Conservation (phyloP, 2,888 invertebrate species). For the Xestia c-nigrum region DNA sequence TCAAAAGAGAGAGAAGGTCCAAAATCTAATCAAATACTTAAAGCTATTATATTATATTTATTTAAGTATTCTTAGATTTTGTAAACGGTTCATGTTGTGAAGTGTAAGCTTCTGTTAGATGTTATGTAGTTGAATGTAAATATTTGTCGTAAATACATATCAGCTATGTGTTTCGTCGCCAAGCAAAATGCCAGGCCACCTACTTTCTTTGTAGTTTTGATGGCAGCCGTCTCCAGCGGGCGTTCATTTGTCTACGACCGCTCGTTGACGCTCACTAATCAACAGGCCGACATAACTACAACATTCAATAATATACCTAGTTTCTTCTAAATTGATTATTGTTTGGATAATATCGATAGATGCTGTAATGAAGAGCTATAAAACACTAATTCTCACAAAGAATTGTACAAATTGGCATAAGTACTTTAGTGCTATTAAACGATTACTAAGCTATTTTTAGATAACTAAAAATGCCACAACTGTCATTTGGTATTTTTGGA, state of each 20-base stretch:
- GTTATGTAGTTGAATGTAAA: constrained; percentile 30
- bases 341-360: not conserved
- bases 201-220: constrained; percentile 78
- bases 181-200: constrained; percentile 69
- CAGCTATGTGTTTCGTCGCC: constrained; percentile 52
- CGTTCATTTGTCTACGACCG: constrained; percentile 75
- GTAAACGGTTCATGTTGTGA: constrained; percentile 10
- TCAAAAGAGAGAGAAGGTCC: too few relatives aligned
- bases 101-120: constrained; percentile 24
- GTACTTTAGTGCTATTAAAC: not conserved
- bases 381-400: not conserved
- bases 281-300: constrained; percentile 63
- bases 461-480: not conserved
- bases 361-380: not conserved
- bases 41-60: too few relatives aligned
- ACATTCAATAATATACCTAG: constrained; percentile 31
- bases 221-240: constrained; percentile 69
- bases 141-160: constrained; percentile 52
- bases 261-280: constrained; percentile 75
- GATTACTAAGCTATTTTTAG: not conserved
- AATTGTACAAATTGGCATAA: not conserved
- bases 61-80: constrained; percentile 27
- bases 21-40: constrained; percentile 3
- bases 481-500: not conserved
- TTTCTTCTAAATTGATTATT: constrained; percentile 17